Conservation (phyloP, 2,113 vertebrate species). For the Taxidea taxus region DNA sequence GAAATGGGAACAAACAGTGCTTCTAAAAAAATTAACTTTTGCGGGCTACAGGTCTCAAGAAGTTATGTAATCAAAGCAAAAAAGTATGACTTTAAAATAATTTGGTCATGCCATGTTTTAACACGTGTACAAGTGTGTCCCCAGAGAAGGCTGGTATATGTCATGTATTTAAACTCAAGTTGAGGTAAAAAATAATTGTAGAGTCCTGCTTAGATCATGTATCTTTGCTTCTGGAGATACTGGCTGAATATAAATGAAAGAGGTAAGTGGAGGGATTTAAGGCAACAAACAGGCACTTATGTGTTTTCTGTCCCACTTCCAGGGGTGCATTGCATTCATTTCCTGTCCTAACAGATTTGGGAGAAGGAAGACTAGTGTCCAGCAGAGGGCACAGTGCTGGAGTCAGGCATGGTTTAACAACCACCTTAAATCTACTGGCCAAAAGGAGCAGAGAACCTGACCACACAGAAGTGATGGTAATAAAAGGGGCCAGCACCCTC, state of each 20-base stretch:
- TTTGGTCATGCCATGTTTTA: background rate
- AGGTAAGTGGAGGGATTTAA: background rate
- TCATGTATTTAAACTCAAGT: background rate
- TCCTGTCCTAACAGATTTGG: background rate
- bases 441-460: background rate
- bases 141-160: background rate
- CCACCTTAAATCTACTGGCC: background rate
- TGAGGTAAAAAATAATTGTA: background rate
- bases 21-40: background rate
- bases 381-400: slow-evolving; percentile 46
- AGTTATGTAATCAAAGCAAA: background rate
- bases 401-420: background rate
- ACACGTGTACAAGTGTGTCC: background rate
- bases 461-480: background rate
- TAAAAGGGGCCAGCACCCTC: background rate
- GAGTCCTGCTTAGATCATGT: background rate
- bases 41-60: background rate
- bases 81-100: slow-evolving; percentile 19
- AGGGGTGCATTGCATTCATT: background rate
- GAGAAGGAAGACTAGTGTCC: background rate
- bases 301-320: background rate
- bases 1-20: background rate
- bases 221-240: background rate
- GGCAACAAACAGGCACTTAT: background rate
- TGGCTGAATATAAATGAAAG: background rate